Evolutionary conservation across 2,888 invertebrate species (phyloP).

Genomic region (Clepsis dumicolana): DNA sequence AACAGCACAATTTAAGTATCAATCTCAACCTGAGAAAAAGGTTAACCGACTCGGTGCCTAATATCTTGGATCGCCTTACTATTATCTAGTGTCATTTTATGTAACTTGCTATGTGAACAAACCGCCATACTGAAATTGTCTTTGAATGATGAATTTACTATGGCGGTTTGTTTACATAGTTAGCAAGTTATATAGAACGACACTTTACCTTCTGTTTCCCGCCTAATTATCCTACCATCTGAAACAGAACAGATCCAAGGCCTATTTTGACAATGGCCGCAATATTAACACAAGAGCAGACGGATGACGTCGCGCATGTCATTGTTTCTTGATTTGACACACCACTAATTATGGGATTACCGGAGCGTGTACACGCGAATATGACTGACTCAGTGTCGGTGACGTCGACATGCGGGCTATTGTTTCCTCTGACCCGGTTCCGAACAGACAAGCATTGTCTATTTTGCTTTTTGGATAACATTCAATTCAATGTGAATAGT

Average conservation of each 20-base stretch:
- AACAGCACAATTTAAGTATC: too few relatives aligned
- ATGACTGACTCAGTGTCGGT: slow-evolving; percentile 1
- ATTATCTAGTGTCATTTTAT: too few relatives aligned
- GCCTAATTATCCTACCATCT: neutral
- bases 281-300: neutral
- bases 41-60: too few relatives aligned
- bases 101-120: too few relatives aligned
- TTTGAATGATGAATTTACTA: too few relatives aligned
- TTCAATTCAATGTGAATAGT: slow-evolving; percentile 12
- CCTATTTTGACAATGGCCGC: neutral
- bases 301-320: neutral
- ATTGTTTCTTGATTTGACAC: slow-evolving; percentile 1
- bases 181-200: too few relatives aligned
- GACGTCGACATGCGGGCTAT: slow-evolving; percentile 13
- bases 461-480: slow-evolving; percentile 13
- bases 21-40: too few relatives aligned
- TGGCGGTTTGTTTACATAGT: too few relatives aligned
- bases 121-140: too few relatives aligned
- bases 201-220: too few relatives aligned
- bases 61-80: too few relatives aligned
- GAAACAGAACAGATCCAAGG: neutral
- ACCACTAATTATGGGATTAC: slow-evolving; percentile 11
- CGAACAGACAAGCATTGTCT: slow-evolving; percentile 17
- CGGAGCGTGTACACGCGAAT: neutral
- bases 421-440: slow-evolving; percentile 23